Evolutionary conservation across 2,113 vertebrate genomes (phyloP).

Genomic region (Anolis sagrei): DNA sequence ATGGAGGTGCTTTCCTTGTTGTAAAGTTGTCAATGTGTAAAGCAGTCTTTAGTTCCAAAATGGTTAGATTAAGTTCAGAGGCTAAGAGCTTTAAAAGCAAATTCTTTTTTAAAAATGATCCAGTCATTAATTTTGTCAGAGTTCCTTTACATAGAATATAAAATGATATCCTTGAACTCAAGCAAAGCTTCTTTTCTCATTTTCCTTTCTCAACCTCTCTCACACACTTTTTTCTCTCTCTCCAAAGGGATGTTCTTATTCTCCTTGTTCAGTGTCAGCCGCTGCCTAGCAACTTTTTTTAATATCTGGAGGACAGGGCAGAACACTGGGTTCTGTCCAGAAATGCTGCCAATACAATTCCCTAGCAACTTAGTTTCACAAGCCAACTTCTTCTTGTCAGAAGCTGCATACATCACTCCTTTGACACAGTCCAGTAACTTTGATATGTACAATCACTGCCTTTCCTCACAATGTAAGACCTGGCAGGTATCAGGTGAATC

Average conservation of each 20-base stretch:
- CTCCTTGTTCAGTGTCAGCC: slow-evolving; percentile 65
- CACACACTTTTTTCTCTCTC: slow-evolving; percentile 15
- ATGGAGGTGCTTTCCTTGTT: neutral
- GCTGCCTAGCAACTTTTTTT: slow-evolving; percentile 78
- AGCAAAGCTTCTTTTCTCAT: slow-evolving; percentile 48
- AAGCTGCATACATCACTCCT: slow-evolving; percentile 32
- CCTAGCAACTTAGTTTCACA: slow-evolving; percentile 69
- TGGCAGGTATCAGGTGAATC: neutral
- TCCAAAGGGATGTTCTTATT: slow-evolving; percentile 33
- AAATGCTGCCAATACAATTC: slow-evolving; percentile 61
- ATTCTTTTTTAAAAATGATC: neutral
- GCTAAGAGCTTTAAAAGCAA: slow-evolving; percentile 43
- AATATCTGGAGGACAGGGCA: slow-evolving; percentile 61
- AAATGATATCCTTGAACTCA: slow-evolving; percentile 33
- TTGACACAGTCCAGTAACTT: slow-evolving; percentile 25
- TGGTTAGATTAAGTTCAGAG: neutral
- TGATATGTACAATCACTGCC: rapidly evolving
- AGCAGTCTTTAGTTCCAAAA: neutral
- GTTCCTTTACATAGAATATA: slow-evolving; percentile 40
- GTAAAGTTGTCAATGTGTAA: neutral
- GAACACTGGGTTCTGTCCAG: slow-evolving; percentile 43
- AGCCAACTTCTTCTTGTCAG: slow-evolving; percentile 47
- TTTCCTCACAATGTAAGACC: neutral
- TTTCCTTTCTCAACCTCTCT: slow-evolving; percentile 24
- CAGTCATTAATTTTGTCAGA: slow-evolving; percentile 41